A percentile compares a stretch with the other conserved stretches of the same genome.
These are phyloP conservation scores for Scrobipalpa costella DNA, from an alignment of 2,888 invertebrate genomes.

Conservation along the genomic window DNA sequence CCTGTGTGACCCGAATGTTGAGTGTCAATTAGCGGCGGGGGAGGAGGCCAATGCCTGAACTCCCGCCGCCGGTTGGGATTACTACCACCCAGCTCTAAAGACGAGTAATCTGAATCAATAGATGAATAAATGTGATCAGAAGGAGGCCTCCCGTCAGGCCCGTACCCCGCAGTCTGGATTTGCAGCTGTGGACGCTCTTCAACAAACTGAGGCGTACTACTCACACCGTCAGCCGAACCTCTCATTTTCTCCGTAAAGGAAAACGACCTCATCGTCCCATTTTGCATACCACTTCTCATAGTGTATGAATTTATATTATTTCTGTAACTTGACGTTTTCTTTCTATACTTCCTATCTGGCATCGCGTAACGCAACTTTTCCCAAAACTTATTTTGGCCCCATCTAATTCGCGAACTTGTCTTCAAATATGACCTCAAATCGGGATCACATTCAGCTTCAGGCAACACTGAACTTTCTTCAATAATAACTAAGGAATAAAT, in stretches of 20 bases:
- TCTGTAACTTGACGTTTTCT: slow-evolving; percentile 83
- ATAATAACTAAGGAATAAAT: slow-evolving; percentile 92
- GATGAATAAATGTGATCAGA: slow-evolving; percentile 95
- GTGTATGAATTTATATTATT: slow-evolving; percentile 93
- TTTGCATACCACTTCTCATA: slow-evolving; percentile 83
- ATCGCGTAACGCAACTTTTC: slow-evolving; percentile 93
- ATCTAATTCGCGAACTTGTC: slow-evolving; percentile 90
- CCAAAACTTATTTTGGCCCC: slow-evolving; percentile 97
- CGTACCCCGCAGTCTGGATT: slow-evolving; percentile 68
- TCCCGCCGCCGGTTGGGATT: slow-evolving; percentile 71
- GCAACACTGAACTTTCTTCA: slow-evolving; percentile 89
- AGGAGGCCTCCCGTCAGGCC: slow-evolving; percentile 84
- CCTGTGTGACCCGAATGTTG: slow-evolving; percentile 59
- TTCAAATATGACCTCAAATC: slow-evolving; percentile 94
- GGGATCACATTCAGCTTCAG: slow-evolving; percentile 91
- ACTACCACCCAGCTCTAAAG: slow-evolving; percentile 85
- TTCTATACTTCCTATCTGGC: slow-evolving; percentile 84
- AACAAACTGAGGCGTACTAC: slow-evolving; percentile 84
- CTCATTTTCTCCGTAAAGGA: slow-evolving; percentile 79
- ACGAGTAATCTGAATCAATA: slow-evolving; percentile 94
- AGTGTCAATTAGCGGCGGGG: slow-evolving; percentile 69
- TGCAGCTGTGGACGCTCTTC: slow-evolving; percentile 64
- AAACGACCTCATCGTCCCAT: slow-evolving; percentile 82
- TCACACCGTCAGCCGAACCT: slow-evolving; percentile 65
- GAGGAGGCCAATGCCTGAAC: slow-evolving; percentile 74